Conservation (phyloP, 2,888 invertebrate species). For the Pinctada fucata region DNA sequence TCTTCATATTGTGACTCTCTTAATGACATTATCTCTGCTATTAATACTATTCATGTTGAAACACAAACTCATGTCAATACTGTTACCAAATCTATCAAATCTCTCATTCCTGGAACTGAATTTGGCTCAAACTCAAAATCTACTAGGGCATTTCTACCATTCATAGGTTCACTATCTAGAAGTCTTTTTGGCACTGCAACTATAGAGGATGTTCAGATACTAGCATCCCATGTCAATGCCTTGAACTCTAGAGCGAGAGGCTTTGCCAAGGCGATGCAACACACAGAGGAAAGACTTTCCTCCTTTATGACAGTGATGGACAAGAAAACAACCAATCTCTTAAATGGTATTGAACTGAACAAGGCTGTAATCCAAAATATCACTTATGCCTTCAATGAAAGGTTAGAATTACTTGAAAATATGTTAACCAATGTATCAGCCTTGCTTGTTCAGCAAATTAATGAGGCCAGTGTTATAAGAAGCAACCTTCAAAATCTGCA, state of each 20-base stretch:
- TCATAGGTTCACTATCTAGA: constrained; percentile 7
- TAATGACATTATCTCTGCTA: too few species aligned
- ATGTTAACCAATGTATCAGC: neutral
- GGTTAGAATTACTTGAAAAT: neutral
- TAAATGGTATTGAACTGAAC: constrained; percentile 12
- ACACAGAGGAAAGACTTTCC: constrained; percentile 11
- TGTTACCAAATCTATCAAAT: too few species aligned
- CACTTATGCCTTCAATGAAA: neutral
- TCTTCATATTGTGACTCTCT: constrained; percentile 9
- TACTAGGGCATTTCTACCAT: constrained; percentile 6
- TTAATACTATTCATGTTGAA: too few species aligned
- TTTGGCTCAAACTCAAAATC: too few species aligned
- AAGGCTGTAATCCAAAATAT: constrained; percentile 1
- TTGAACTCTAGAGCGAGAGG: constrained; percentile 10
- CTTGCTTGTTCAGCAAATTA: constrained; percentile 5
- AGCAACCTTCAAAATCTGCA: constrained; percentile 3
- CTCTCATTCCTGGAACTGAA: too few species aligned
- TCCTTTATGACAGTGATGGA: constrained; percentile 21
- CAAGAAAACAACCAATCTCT: constrained; percentile 12
- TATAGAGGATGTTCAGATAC: constrained; percentile 10
- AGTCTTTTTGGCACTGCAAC: constrained; percentile 15
- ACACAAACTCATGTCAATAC: too few species aligned
- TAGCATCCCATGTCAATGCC: constrained; percentile 26
- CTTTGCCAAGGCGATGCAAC: constrained; percentile 10
- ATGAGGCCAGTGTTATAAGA: constrained; percentile 15